Percentiles rank a stretch among this genome's conserved stretches.
Conservation (phyloP, 2,888 invertebrate species). For the Chrysolina americana region DNA sequence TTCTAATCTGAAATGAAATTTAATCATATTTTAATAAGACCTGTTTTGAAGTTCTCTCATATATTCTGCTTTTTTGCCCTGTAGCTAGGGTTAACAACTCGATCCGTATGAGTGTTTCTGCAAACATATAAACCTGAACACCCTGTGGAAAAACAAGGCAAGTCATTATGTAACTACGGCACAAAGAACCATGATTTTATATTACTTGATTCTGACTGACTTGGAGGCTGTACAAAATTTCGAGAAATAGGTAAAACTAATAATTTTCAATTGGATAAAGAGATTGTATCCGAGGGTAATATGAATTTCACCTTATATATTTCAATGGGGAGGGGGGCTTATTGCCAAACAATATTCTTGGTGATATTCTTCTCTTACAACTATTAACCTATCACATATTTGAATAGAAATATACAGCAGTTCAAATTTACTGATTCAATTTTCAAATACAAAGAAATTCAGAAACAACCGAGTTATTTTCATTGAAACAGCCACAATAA, state of each 20-base stretch:
- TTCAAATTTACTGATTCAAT: not conserved
- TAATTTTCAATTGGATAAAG: slow-evolving; percentile 6
- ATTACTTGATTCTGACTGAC: slow-evolving; percentile 52
- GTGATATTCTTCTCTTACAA: too few species aligned
- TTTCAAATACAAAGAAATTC: not conserved
- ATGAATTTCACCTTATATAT: not conserved
- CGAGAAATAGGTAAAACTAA: slow-evolving; percentile 34
- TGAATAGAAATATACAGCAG: not conserved
- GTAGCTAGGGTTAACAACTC: slow-evolving; percentile 69
- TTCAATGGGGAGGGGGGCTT: too few species aligned
- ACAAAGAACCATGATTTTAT: slow-evolving; percentile 32
- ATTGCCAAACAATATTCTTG: too few species aligned
- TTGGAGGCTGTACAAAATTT: slow-evolving; percentile 50
- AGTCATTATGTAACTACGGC: slow-evolving; percentile 56
- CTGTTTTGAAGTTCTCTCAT: slow-evolving; percentile 54
- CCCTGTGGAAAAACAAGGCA: slow-evolving; percentile 69
- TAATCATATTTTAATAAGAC: slow-evolving; percentile 29
- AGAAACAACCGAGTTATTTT: slow-evolving; percentile 22
- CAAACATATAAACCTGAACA: slow-evolving; percentile 64
- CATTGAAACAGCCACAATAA: slow-evolving; percentile 41
- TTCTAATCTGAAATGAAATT: slow-evolving; percentile 18
- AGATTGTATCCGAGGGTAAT: not conserved
- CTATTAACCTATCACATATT: not conserved
- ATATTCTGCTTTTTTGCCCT: slow-evolving; percentile 68
- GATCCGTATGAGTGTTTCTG: slow-evolving; percentile 63